These are phyloP conservation scores for Eciton burchellii DNA, from an alignment of 1,140 invertebrate species.

Conservation along the genomic window DNA sequence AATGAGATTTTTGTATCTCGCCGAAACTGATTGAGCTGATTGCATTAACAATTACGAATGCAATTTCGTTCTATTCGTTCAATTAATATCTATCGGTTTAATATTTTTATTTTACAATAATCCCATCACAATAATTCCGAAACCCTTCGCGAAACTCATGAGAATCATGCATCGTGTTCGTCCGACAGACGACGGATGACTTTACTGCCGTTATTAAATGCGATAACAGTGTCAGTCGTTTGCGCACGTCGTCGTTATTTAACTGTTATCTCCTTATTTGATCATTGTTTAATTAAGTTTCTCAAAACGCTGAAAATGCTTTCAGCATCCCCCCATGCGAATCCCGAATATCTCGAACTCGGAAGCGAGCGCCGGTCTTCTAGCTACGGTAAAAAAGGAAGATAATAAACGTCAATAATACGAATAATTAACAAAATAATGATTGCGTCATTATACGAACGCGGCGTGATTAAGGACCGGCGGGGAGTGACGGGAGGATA, in stretches of 20 bases:
- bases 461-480: slow-evolving; percentile 28
- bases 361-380: background rate
- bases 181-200: too few species aligned
- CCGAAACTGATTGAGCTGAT: background rate
- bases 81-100: slow-evolving; percentile 28
- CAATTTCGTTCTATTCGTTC: background rate
- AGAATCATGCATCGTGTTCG: background rate
- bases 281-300: background rate
- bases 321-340: background rate
- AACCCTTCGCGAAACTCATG: background rate
- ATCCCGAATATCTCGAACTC: background rate
- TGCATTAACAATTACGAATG: slow-evolving; percentile 1
- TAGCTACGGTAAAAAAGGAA: slow-evolving; percentile 23
- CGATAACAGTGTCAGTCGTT: background rate
- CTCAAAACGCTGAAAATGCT: background rate
- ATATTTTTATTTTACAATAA: slow-evolving; percentile 17
- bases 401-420: slow-evolving; percentile 53
- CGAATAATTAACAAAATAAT: slow-evolving; percentile 60
- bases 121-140: slow-evolving; percentile 6
- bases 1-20: too few species aligned
- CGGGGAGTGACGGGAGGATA: background rate
- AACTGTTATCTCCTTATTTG: too few species aligned
- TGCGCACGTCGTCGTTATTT: background rate
- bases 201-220: background rate
- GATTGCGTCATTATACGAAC: slow-evolving; percentile 49